Percentiles rank a stretch among this genome's conserved stretches.
phyloP scores from a whole-genome alignment of 2,888 invertebrate genomes.

The Eurois occulta region DNA sequence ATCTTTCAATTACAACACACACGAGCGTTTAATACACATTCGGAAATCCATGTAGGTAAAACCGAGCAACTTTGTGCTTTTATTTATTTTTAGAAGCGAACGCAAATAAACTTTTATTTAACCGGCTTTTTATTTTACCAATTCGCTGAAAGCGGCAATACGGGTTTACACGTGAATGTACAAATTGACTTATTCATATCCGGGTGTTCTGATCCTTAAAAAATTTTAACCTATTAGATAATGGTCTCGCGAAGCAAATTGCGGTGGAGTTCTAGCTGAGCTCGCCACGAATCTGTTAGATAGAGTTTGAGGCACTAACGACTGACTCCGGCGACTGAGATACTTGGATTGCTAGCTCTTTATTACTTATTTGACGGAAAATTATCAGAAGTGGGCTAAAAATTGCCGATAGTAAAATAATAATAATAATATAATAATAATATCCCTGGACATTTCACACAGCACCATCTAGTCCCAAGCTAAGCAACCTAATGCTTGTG shows the following conservation, averaged over 20 bases:
- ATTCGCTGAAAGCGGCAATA: background rate
- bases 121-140: slow-evolving; percentile 16
- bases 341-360: slow-evolving; percentile 15
- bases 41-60: slow-evolving; percentile 11
- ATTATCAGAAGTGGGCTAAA: background rate
- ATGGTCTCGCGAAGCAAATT: slow-evolving; percentile 20
- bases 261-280: slow-evolving; percentile 26
- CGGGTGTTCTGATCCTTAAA: slow-evolving; percentile 4
- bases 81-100: slow-evolving; percentile 1
- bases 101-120: background rate
- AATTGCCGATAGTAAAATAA: background rate
- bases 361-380: slow-evolving; percentile 11
- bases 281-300: slow-evolving; percentile 38
- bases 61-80: slow-evolving; percentile 4
- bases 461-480: too few species aligned
- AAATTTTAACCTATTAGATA: slow-evolving; percentile 14
- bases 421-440: too few species aligned
- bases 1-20: background rate
- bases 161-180: slow-evolving; percentile 3
- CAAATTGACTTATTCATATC: background rate
- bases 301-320: slow-evolving; percentile 7
- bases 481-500: too few species aligned
- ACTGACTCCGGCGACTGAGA: background rate
- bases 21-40: background rate
- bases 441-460: too few species aligned